phyloP scores from a whole-genome alignment of 2,113 vertebrate genomes.

The Panurus biarmicus region DNA sequence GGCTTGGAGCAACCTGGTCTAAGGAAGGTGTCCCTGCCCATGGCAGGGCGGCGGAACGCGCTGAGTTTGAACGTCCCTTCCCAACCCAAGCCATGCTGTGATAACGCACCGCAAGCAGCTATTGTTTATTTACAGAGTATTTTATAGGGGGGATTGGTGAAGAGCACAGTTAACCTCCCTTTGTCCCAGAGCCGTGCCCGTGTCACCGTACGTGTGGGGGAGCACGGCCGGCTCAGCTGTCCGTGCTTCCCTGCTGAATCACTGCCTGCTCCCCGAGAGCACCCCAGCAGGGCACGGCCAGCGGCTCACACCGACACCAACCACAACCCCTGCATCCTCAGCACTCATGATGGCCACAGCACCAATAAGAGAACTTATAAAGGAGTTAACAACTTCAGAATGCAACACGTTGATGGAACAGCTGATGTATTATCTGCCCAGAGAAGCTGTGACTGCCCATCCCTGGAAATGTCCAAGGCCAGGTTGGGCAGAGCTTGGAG shows the following conservation, averaged over 20 bases:
- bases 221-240: background rate
- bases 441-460: background rate
- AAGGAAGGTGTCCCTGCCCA: background rate
- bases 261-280: background rate
- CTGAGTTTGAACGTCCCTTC: background rate
- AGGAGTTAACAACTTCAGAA: background rate
- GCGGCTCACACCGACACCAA: background rate
- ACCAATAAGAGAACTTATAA: background rate
- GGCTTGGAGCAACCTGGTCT: background rate
- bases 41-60: background rate
- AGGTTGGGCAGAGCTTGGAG: background rate
- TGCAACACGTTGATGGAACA: background rate
- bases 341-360: too few relatives aligned
- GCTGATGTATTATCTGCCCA: background rate
- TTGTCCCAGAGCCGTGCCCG: background rate
- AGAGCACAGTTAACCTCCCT: background rate
- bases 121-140: rapidly evolving
- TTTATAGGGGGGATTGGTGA: background rate
- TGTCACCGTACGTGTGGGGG: background rate
- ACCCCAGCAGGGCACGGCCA: background rate
- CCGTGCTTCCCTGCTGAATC: background rate
- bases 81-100: rapidly evolving
- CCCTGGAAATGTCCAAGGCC: background rate
- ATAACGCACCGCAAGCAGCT: rapidly evolving
- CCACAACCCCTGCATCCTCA: rapidly evolving